These are phyloP conservation scores for Drosophila sproati DNA, from an alignment of 1,140 invertebrate genomes.

Conservation along the genomic window DNA sequence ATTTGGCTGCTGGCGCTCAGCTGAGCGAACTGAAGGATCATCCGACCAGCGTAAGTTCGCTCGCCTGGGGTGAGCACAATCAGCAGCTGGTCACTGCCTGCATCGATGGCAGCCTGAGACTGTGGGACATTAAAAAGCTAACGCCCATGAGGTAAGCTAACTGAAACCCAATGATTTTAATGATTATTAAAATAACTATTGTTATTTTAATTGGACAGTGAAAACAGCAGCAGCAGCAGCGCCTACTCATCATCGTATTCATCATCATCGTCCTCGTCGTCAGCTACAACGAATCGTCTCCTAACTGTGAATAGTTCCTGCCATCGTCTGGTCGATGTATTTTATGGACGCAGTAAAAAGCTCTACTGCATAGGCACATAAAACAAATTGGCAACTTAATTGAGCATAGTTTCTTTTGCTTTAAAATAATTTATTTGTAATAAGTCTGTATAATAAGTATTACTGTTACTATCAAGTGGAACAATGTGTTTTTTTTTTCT, in stretches of 20 bases:
- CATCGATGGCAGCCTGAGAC: constrained; percentile 90
- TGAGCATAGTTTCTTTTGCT: constrained; percentile 53
- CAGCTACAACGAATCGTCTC: constrained; percentile 74
- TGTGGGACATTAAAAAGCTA: constrained; percentile 87
- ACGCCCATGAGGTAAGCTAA: constrained; percentile 60
- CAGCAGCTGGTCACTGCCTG: constrained; percentile 90
- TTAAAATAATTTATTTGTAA: constrained; percentile 82
- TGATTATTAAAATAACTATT: constrained; percentile 12
- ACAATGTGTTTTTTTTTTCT: constrained; percentile 53
- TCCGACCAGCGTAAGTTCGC: constrained; percentile 89
- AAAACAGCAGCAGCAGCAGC: constrained; percentile 42
- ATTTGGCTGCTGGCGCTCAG: constrained; percentile 86
- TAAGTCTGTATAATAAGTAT: constrained; percentile 80
- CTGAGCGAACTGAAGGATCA: constrained; percentile 92
- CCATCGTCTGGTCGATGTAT: constrained; percentile 79
- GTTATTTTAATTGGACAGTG: constrained; percentile 34
- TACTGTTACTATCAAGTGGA: constrained; percentile 76
- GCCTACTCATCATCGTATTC: constrained; percentile 43
- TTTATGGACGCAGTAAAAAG: constrained; percentile 73
- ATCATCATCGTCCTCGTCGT: constrained; percentile 69
- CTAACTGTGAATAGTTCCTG: constrained; percentile 78
- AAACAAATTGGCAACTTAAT: constrained; percentile 25
- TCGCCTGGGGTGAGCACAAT: constrained; percentile 88
- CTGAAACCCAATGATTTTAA: background rate
- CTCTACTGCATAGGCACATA: constrained; percentile 78